Conservation (phyloP, 2,113 vertebrate genomes). For the Limnothrissa miodon region DNA sequence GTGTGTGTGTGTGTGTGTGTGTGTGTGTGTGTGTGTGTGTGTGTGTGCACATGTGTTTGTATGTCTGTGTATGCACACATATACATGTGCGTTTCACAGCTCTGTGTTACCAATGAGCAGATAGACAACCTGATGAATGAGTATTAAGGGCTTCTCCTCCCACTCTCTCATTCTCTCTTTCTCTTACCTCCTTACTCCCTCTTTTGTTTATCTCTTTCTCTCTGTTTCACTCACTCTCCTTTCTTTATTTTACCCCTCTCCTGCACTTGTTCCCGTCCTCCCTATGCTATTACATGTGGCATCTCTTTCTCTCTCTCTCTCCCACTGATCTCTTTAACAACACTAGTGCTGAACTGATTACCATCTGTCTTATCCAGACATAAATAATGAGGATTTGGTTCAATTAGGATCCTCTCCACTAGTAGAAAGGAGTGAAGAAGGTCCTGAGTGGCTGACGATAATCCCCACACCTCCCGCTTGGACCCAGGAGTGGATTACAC, state of each 20-base stretch:
- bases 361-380: constrained; percentile 27
- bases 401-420: constrained; percentile 47
- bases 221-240: background rate
- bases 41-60: background rate
- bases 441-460: constrained; percentile 9
- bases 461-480: constrained; percentile 26
- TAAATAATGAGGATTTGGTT: constrained; percentile 51
- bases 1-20: background rate
- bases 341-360: constrained; percentile 44
- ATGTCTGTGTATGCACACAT: background rate
- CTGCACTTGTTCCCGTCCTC: background rate
- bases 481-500: constrained; percentile 66
- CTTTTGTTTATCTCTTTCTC: background rate
- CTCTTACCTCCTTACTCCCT: background rate
- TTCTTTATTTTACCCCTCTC: background rate
- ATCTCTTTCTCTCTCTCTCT: background rate
- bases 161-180: background rate
- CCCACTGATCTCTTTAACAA: constrained; percentile 47
- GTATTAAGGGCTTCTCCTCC: constrained; percentile 22
- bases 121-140: constrained; percentile 28
- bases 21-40: constrained; percentile 11
- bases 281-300: constrained; percentile 1
- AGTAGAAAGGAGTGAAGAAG: constrained; percentile 23
- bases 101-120: constrained; percentile 19
- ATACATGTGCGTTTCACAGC: constrained; percentile 9